Conservation (phyloP, 2,113 vertebrate genomes). For the Sapayoa aenigma region DNA sequence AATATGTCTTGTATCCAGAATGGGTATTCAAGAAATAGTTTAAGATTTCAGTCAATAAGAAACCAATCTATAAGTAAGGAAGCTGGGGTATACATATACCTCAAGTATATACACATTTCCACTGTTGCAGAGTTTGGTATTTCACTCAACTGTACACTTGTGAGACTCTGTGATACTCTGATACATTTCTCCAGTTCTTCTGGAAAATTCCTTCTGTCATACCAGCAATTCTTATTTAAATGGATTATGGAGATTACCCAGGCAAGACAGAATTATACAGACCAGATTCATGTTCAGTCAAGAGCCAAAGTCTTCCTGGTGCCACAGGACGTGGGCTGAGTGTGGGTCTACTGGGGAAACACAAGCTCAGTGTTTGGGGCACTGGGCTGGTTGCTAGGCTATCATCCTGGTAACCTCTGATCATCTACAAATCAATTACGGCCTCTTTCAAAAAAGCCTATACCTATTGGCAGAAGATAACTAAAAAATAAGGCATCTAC, state of each 20-base stretch:
- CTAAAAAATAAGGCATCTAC: not conserved
- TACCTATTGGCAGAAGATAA: not conserved
- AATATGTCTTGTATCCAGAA: not conserved
- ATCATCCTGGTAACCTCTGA: not conserved
- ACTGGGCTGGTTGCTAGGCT: not conserved
- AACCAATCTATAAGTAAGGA: not conserved
- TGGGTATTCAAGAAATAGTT: not conserved
- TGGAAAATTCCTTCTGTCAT: not conserved
- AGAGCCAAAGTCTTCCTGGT: not conserved
- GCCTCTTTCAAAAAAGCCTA: not conserved
- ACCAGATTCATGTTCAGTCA: not conserved
- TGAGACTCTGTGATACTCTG: not conserved
- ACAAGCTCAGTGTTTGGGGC: not conserved
- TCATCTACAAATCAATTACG: not conserved
- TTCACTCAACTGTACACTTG: not conserved
- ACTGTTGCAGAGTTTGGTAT: not conserved
- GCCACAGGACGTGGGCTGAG: not conserved
- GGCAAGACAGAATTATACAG: not conserved
- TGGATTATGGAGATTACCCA: not conserved
- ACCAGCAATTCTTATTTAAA: not conserved
- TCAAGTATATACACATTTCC: not conserved
- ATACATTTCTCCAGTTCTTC: not conserved
- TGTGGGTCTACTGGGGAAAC: no score
- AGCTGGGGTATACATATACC: not conserved
- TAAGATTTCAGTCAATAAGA: slow-evolving; percentile 8